Evolutionary conservation across 2,888 invertebrate genomes (phyloP).

Genomic region (Taphrorychus bicolor): DNA sequence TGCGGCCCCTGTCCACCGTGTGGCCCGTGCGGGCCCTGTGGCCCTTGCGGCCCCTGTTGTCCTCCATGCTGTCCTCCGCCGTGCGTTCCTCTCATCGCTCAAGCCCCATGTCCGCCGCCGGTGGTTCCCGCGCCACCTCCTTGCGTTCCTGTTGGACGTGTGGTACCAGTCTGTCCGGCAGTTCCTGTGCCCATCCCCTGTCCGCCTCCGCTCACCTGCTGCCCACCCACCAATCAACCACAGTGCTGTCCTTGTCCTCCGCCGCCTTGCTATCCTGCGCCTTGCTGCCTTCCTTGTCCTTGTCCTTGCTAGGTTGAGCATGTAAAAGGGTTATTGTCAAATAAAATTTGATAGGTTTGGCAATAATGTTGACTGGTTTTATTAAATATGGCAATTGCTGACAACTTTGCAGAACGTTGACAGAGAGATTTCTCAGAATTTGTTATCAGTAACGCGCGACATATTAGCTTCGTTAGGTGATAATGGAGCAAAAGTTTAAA

Average conservation of each 20-base stretch:
- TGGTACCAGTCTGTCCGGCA: conserved; percentile 48
- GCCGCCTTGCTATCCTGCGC: conserved; percentile 53
- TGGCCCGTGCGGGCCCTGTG: conserved; percentile 47
- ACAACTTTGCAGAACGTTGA: too few relatives aligned
- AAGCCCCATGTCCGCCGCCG: conserved; percentile 52
- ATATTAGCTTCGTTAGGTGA: too few relatives aligned
- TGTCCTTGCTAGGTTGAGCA: too few relatives aligned
- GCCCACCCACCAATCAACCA: conserved; percentile 39
- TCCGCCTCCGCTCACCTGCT: conserved; percentile 47
- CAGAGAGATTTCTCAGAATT: too few relatives aligned
- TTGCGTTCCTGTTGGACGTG: conserved; percentile 49
- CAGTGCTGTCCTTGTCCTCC: conserved; percentile 43
- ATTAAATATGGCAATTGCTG: too few relatives aligned
- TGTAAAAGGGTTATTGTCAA: too few relatives aligned
- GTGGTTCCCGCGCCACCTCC: conserved; percentile 51
- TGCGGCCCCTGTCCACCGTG: conserved; percentile 48
- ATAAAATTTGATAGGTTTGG: too few relatives aligned
- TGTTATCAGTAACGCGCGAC: too few relatives aligned
- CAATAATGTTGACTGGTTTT: too few relatives aligned
- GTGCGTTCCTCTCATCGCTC: conserved; percentile 49
- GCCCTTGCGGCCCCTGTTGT: conserved; percentile 42
- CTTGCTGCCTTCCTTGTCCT: conserved; percentile 7
- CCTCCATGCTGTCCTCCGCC: conserved; percentile 47
- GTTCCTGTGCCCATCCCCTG: conserved; percentile 48
- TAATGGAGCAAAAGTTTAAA: too few relatives aligned